A percentile compares a stretch with the other conserved stretches of the same genome.
These are phyloP conservation scores for Athene noctua DNA, from an alignment of 2,113 vertebrate species.

Conservation along the genomic window DNA sequence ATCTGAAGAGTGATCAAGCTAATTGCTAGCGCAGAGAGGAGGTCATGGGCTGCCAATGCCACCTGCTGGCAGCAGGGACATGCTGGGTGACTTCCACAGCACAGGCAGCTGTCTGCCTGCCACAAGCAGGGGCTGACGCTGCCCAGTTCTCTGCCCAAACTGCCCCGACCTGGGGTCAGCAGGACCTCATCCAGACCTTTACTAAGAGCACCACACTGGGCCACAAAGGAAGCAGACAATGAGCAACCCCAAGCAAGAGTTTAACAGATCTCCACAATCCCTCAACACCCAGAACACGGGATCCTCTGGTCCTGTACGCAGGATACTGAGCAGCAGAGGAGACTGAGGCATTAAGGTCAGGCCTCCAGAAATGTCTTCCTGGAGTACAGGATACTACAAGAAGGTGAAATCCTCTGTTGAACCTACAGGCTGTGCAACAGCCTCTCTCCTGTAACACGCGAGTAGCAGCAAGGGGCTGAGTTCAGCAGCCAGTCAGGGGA, in stretches of 20 bases:
- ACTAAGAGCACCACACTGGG: not conserved
- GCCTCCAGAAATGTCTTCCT: not conserved
- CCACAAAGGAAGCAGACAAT: not conserved
- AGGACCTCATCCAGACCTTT: not conserved
- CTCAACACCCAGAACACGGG: not conserved
- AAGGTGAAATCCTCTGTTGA: not conserved
- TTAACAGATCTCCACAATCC: not conserved
- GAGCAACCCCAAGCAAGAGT: not conserved
- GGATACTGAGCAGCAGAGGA: not conserved
- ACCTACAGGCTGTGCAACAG: accelerated
- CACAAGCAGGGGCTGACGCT: not conserved
- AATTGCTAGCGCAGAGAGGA: too few species aligned
- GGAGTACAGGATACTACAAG: not conserved
- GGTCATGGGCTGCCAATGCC: too few species aligned
- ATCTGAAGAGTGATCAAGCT: too few species aligned
- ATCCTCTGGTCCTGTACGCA: not conserved
- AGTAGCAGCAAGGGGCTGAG: not conserved
- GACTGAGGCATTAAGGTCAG: not conserved
- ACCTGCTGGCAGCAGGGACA: too few species aligned
- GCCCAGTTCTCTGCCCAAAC: not conserved
- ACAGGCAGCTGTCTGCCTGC: not conserved
- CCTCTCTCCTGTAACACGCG: accelerated
- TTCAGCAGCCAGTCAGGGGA: not conserved
- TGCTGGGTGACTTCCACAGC: not conserved
- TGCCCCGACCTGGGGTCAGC: not conserved